These are phyloP conservation scores for Perithous albicinctus DNA, from an alignment of 2,888 invertebrate genomes.

Conservation along the genomic window DNA sequence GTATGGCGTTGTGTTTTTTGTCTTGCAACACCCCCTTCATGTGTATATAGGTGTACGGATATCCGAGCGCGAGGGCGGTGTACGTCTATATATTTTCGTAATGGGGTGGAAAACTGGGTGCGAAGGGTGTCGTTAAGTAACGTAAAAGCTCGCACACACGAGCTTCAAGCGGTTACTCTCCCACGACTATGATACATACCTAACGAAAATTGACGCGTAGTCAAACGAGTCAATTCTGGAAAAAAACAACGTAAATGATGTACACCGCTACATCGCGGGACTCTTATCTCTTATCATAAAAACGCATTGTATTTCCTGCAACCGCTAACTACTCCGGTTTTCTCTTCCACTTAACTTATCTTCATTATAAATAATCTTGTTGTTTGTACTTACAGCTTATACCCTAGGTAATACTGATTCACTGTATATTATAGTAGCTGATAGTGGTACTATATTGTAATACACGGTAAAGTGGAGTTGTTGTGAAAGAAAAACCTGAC, in stretches of 20 bases:
- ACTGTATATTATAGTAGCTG: not conserved
- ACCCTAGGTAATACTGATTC: not conserved
- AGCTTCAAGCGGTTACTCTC: slow-evolving; percentile 4
- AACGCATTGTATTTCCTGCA: not conserved
- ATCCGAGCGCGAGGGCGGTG: not conserved
- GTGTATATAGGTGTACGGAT: not conserved
- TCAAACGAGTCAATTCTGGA: slow-evolving; percentile 50
- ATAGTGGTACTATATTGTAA: not conserved
- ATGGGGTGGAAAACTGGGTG: slow-evolving; percentile 58
- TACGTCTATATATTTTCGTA: slow-evolving; percentile 56
- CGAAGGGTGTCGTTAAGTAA: slow-evolving; percentile 55
- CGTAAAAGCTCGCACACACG: slow-evolving; percentile 52
- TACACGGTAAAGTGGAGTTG: not conserved
- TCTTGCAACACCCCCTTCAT: not conserved
- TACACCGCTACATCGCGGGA: not conserved
- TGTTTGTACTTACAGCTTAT: slow-evolving; percentile 3
- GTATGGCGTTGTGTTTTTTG: slow-evolving; percentile 8
- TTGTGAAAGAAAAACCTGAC: slow-evolving; percentile 26
- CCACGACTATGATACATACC: slow-evolving; percentile 2
- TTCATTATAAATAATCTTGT: not conserved
- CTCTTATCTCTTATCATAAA: not conserved
- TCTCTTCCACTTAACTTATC: slow-evolving; percentile 13
- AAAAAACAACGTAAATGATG: slow-evolving; percentile 9
- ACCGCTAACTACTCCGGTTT: not conserved
- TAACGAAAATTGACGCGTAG: slow-evolving; percentile 9